A percentile compares a stretch with the other conserved stretches of the same genome.
Evolutionary conservation across 2,113 vertebrate species (phyloP).

Genomic region (Phycodurus eques): DNA sequence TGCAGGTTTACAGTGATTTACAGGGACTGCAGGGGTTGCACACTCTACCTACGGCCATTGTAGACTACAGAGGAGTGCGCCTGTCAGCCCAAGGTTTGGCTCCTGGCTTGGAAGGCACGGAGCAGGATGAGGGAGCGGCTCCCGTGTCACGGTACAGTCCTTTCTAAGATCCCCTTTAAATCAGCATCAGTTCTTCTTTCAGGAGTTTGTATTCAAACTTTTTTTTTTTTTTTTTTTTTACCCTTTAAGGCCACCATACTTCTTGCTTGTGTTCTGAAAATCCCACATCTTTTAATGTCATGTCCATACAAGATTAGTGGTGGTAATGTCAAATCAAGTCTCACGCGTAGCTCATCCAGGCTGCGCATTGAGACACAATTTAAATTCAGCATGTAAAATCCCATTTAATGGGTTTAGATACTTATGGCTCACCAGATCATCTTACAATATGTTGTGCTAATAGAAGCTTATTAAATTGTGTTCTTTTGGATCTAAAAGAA

Average conservation of each 20-base stretch:
- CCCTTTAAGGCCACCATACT: not conserved
- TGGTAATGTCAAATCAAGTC: no score
- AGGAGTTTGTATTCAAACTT: not conserved
- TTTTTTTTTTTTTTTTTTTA: not conserved
- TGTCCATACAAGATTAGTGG: not conserved
- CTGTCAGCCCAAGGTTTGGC: slow-evolving; percentile 79
- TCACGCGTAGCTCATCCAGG: no score
- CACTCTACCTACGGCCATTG: slow-evolving; percentile 76
- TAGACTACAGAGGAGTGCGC: slow-evolving; percentile 79
- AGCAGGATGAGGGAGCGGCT: slow-evolving; percentile 55
- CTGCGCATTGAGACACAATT: no score
- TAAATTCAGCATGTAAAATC: no score
- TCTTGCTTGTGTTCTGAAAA: not conserved
- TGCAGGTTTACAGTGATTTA: slow-evolving; percentile 74
- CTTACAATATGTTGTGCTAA: no score
- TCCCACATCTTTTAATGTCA: not conserved
- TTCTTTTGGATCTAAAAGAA: no score
- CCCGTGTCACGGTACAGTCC: slow-evolving; percentile 47
- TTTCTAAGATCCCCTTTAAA: not conserved
- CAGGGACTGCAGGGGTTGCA: slow-evolving; percentile 69
- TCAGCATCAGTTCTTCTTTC: not conserved
- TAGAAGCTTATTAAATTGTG: no score
- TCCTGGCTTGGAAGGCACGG: slow-evolving; percentile 72
- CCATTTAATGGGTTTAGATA: no score
- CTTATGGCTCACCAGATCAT: no score